Evolutionary conservation across 2,888 invertebrate species (phyloP), one percentile per base, ranked within the genome.

Genomic region (Lochmaea crataegi): DNA sequence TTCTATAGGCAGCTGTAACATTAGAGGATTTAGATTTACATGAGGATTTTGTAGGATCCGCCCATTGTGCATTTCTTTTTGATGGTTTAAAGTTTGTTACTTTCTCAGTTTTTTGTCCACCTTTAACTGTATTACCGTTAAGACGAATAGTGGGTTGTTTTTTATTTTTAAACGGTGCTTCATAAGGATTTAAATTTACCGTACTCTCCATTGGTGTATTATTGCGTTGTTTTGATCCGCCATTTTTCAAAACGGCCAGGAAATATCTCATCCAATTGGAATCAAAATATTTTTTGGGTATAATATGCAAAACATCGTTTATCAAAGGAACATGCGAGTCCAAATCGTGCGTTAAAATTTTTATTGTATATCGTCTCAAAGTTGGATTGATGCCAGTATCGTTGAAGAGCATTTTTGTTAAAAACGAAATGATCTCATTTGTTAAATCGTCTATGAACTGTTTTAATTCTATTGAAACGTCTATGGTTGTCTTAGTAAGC

Each of bases 301-400:
- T 16, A 7, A 57, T 14, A 14, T 53, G 58, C 12, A 75, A 26
- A 22, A 68, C 67, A 41, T 64, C 56, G 1, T 38, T 66, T 0
- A 76, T 18, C 10, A 74, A 26, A 11, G 72, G 32, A 57, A 45
- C 68, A 26, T 74, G 74, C 22, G 9, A 63, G 16, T 57, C 42
- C 71, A 73, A 56, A 58, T 66, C 56, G n/a, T 45, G 14, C 14
- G 71, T 68, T 64, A 76, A 61, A 5, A 76, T 64, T 51, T 74
- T 41, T 38, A 68, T 61, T 0, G 58, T 71, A 22, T 74, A 76
- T 11, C 51, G 12, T 22, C 61, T 70, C n/a, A 58, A 53, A 12
- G 26, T 53, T 1, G 51, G 53, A 38, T 32, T 57, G 26, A n/a
- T 42, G 14, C 22, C 51, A 6, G 38, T 51, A 16, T 61, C 38